These are phyloP conservation scores for Sitodiplosis mosellana DNA, from an alignment of 1,140 invertebrate species.

Conservation along the genomic window DNA sequence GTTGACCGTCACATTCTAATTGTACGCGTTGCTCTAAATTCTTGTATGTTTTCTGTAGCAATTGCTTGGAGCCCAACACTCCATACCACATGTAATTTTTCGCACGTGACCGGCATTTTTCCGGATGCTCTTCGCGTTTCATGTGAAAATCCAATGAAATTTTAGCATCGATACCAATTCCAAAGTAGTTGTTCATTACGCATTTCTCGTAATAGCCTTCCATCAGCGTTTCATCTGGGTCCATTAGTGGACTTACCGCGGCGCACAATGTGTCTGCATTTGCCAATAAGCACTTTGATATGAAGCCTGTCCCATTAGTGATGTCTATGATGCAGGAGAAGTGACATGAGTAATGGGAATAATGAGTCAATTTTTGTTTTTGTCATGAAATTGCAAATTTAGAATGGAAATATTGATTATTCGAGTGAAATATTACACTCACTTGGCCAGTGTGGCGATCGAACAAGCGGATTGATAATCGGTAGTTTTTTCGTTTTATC, in stretches of 20 bases:
- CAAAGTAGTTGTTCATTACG: constrained; percentile 99
- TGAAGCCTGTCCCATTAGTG: constrained; percentile 49
- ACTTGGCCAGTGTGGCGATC: constrained; percentile 74
- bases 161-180: constrained; percentile 97
- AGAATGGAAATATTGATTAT: not conserved
- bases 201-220: constrained; percentile 87
- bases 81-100: constrained; percentile 98
- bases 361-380: not conserved
- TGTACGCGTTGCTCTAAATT: constrained; percentile 91
- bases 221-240: constrained; percentile 72
- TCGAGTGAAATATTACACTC: constrained; percentile 25
- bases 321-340: constrained; percentile 28
- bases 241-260: constrained; percentile 81
- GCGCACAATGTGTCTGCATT: constrained; percentile 94
- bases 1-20: constrained; percentile 79
- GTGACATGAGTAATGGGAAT: not conserved
- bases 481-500: constrained; percentile 50
- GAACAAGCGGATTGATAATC: constrained; percentile 77
- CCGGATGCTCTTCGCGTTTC: constrained; percentile 92
- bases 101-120: constrained; percentile 85
- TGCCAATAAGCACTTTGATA: constrained; percentile 79
- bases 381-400: not conserved
- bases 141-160: constrained; percentile 96
- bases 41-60: constrained; percentile 79
- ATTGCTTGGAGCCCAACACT: constrained; percentile 83